Percentiles rank a stretch among this genome's conserved stretches.
phyloP scores from a whole-genome alignment of 2,113 vertebrate genomes.

The Podocnemis expansa region DNA sequence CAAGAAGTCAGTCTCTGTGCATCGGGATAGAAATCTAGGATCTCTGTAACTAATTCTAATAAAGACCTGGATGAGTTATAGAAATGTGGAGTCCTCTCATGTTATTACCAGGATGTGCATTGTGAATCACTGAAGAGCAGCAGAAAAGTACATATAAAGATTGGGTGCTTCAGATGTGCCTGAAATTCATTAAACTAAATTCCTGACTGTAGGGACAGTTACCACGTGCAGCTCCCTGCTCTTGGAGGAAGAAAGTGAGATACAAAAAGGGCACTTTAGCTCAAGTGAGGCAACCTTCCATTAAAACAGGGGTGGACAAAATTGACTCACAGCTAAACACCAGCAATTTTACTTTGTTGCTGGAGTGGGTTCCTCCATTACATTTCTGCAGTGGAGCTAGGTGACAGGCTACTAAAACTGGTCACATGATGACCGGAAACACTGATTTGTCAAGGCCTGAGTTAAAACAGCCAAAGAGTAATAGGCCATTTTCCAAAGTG shows the following conservation, averaged over 20 bases:
- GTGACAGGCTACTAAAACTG: no score
- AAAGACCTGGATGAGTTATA: neutral
- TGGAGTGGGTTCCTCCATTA: no score
- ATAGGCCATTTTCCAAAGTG: neutral
- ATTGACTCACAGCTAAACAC: no score
- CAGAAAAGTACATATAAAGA: neutral
- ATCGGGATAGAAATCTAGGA: neutral
- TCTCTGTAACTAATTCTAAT: neutral
- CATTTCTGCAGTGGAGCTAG: no score
- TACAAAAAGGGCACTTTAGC: no score
- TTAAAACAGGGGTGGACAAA: no score
- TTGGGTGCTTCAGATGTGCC: neutral
- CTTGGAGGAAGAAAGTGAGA: neutral
- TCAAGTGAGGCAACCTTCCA: no score
- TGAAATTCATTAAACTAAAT: neutral
- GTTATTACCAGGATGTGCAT: neutral
- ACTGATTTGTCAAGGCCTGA: no score
- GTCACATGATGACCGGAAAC: no score
- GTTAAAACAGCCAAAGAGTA: no score
- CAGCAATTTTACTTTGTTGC: no score
- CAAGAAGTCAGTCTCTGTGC: no score
- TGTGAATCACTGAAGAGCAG: neutral
- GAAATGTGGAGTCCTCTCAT: neutral
- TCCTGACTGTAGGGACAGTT: neutral
- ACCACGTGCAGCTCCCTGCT: neutral